phyloP scores from a whole-genome alignment of 2,797 vertebrate species.

The Phalanger gymnotis region DNA sequence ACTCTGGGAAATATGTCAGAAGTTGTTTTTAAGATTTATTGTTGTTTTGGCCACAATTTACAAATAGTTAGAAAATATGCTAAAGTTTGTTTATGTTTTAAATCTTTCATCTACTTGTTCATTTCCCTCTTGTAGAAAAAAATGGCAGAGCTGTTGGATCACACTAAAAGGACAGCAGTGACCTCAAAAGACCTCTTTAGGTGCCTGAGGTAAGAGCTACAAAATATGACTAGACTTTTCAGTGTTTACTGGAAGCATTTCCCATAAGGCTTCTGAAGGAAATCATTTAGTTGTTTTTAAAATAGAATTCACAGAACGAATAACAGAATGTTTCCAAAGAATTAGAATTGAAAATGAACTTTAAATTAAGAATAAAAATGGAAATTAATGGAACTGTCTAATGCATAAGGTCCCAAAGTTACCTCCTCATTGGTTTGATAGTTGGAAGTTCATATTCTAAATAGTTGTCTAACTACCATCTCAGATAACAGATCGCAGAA shows the following conservation, averaged over 20 bases:
- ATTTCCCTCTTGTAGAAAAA: conserved; percentile 42
- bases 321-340: conserved; percentile 23
- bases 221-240: conserved; percentile 48
- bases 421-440: background rate
- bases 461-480: background rate
- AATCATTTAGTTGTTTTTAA: conserved; percentile 33
- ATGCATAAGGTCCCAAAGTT: conserved; percentile 23
- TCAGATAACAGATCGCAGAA: background rate
- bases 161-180: conserved; percentile 39
- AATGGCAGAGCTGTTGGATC: conserved; percentile 55
- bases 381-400: conserved; percentile 4
- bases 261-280: conserved; percentile 30
- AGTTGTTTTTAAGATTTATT: conserved; percentile 24
- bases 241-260: conserved; percentile 54
- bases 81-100: conserved; percentile 53
- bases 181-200: conserved; percentile 33
- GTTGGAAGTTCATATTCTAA: background rate
- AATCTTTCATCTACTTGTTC: conserved; percentile 48
- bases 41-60: conserved; percentile 35
- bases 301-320: conserved; percentile 50
- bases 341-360: conserved; percentile 40
- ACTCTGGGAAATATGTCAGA: conserved; percentile 2
- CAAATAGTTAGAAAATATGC: conserved; percentile 51
- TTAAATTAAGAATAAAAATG: conserved; percentile 47
- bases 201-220: conserved; percentile 38